These are phyloP conservation scores for Micronycteris hirsuta DNA, from an alignment of 2,113 vertebrate species.

Conservation along the genomic window DNA sequence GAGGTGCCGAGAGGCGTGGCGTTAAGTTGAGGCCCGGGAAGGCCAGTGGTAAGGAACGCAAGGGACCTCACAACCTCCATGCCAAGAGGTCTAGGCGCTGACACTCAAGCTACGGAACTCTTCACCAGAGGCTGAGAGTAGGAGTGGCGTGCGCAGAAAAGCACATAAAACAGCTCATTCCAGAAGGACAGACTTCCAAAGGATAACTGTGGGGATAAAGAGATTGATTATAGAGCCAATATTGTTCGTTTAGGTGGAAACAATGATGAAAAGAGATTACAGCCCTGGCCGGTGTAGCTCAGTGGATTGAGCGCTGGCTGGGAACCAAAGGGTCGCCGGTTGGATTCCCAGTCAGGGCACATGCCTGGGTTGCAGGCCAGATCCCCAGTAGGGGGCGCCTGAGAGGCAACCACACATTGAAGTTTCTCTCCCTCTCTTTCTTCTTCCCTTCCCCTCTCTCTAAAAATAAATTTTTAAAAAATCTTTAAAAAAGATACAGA, in stretches of 20 bases:
- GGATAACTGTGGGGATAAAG: not conserved
- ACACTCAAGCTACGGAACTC: not conserved
- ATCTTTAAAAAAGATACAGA: too few relatives aligned
- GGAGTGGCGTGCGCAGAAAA: not conserved
- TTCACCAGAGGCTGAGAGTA: not conserved
- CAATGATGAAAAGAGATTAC: not conserved
- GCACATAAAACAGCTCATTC: not conserved
- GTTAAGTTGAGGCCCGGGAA: not conserved
- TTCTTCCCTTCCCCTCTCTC: too few relatives aligned
- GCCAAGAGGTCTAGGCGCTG: not conserved
- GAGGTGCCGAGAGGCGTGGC: not conserved
- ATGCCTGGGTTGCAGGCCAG: too few relatives aligned
- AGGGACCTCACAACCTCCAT: not conserved
- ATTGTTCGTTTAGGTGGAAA: not conserved
- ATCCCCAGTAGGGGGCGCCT: too few relatives aligned
- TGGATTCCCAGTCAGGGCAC: too few relatives aligned
- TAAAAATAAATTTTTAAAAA: too few relatives aligned
- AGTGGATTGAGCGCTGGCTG: too few relatives aligned
- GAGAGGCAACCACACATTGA: too few relatives aligned
- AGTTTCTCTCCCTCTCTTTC: too few relatives aligned
- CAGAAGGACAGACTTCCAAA: not conserved
- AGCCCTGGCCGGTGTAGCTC: too few relatives aligned
- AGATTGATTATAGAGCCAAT: not conserved
- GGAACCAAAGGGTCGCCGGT: too few relatives aligned
- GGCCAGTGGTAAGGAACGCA: not conserved